These are phyloP conservation scores for Mimas tiliae DNA, from an alignment of 2,888 invertebrate genomes.

Conservation along the genomic window DNA sequence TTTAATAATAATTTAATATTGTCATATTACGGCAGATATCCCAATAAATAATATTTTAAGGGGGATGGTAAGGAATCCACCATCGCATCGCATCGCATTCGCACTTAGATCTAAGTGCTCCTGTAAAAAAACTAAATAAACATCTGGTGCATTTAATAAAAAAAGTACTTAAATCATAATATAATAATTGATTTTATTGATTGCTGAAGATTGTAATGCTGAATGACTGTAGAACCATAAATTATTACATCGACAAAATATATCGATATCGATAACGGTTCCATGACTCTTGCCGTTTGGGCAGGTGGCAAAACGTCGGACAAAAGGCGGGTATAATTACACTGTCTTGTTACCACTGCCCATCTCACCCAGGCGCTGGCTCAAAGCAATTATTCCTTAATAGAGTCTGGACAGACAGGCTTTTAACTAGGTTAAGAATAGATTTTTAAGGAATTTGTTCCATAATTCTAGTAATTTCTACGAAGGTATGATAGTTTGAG, in stretches of 20 bases:
- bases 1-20: neutral
- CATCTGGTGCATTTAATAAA: neutral
- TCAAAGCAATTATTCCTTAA: constrained; percentile 77
- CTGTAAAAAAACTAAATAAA: no score
- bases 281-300: constrained; percentile 69
- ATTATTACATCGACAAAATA: constrained; percentile 24
- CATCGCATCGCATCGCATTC: no score
- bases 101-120: no score
- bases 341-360: constrained; percentile 82
- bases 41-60: no score
- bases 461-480: constrained; percentile 7
- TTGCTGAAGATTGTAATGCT: no score
- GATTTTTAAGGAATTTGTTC: constrained; percentile 11
- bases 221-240: no score
- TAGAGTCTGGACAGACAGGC: constrained; percentile 41
- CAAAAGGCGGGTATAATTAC: constrained; percentile 82
- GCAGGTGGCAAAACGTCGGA: constrained; percentile 83
- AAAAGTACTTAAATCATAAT: neutral
- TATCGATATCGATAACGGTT: constrained; percentile 47
- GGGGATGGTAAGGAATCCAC: no score
- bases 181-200: neutral
- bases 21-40: no score
- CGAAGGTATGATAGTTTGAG: neutral
- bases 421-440: constrained; percentile 19
- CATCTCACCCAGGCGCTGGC: constrained; percentile 68